Evolutionary conservation across 1,140 invertebrate species (phyloP).

Genomic region (Araneus ventricosus): DNA sequence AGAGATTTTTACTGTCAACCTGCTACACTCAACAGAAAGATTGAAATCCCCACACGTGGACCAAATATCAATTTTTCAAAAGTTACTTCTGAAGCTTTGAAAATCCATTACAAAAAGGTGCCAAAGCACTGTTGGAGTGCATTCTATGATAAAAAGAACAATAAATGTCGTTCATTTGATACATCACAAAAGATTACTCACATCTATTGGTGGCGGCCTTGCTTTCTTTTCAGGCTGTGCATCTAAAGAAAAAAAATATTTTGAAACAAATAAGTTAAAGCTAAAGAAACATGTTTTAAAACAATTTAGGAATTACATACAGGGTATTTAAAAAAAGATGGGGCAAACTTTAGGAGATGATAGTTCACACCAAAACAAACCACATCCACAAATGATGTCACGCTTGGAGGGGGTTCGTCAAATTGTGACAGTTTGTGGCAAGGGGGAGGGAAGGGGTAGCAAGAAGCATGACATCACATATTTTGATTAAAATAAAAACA

Average conservation of each 20-base stretch:
- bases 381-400: not conserved
- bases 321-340: not conserved
- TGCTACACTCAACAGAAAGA: too few species aligned
- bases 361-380: not conserved
- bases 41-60: too few species aligned
- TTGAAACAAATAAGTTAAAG: not conserved
- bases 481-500: too few species aligned
- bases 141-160: not conserved
- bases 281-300: not conserved
- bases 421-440: too few species aligned
- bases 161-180: not conserved
- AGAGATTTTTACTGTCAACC: too few species aligned
- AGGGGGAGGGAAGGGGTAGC: not conserved
- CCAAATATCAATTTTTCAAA: too few species aligned
- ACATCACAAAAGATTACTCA: not conserved
- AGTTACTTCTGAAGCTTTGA: too few species aligned
- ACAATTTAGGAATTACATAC: not conserved
- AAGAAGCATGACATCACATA: too few species aligned
- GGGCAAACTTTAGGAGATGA: not conserved
- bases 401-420: too few species aligned
- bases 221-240: not conserved
- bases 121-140: not conserved
- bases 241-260: not conserved
- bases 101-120: too few species aligned
- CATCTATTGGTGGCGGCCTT: constrained; percentile 40